Evolutionary conservation across 2,113 vertebrate genomes (phyloP).

Genomic region (Colaptes auratus): DNA sequence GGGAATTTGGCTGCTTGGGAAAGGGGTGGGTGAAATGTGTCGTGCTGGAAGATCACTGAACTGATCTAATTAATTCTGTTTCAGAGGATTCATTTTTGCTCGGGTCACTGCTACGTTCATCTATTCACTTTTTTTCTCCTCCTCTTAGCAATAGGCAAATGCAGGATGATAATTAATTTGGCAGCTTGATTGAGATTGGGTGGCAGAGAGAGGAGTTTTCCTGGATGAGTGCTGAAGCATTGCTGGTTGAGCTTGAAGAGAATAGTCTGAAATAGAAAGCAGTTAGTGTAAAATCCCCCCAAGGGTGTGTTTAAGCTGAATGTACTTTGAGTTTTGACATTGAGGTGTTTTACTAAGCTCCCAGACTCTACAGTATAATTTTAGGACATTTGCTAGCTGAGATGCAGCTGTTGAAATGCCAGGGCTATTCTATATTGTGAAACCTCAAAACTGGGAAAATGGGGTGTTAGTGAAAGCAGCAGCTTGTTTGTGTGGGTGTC

Average conservation of each 20-base stretch:
- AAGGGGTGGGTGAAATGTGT: constrained; percentile 3
- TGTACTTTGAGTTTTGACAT: constrained; percentile 62
- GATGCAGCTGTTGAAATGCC: neutral
- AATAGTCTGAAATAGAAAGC: constrained; percentile 68
- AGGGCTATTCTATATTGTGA: neutral
- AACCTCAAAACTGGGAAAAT: neutral
- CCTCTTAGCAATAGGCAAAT: constrained; percentile 3
- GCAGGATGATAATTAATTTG: constrained; percentile 69
- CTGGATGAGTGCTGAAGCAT: constrained; percentile 28
- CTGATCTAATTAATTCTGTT: constrained; percentile 60
- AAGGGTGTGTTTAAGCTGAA: constrained; percentile 54
- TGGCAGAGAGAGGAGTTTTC: constrained; percentile 34
- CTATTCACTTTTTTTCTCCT: neutral
- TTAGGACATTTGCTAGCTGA: neutral
- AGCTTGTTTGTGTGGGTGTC: neutral
- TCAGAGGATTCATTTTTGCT: constrained; percentile 46
- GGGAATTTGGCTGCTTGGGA: neutral
- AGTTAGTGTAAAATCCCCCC: constrained; percentile 57
- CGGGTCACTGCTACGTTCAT: constrained; percentile 31
- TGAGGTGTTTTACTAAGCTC: constrained; percentile 41
- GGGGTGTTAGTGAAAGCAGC: neutral
- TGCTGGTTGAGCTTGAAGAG: constrained; percentile 50
- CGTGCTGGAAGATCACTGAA: neutral
- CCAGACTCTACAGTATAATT: neutral
- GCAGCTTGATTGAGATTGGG: constrained; percentile 65